Percentiles rank a stretch among this genome's conserved stretches.
phyloP scores from a whole-genome alignment of 2,113 vertebrate species.

The Rhynchomys soricoides region DNA sequence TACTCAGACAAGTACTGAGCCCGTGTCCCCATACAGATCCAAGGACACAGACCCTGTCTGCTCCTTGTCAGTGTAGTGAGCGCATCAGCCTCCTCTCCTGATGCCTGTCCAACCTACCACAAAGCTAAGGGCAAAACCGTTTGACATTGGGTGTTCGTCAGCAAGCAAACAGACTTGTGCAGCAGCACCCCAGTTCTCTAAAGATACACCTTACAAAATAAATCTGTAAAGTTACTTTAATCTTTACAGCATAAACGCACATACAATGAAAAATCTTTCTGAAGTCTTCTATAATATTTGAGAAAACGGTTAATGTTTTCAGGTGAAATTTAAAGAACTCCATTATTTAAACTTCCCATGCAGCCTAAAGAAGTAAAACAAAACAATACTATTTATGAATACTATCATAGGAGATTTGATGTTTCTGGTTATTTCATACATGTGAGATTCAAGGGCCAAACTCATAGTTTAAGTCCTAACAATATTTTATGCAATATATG shows the following conservation, averaged over 20 bases:
- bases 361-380: not conserved
- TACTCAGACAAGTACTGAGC: not conserved
- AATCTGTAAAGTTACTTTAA: constrained; percentile 24
- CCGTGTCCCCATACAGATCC: not conserved
- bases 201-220: not conserved
- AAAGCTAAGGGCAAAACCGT: not conserved
- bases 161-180: not conserved
- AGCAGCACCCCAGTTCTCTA: not conserved
- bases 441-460: not conserved
- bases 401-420: not conserved
- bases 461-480: not conserved
- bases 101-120: not conserved
- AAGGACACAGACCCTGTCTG: not conserved
- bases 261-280: not conserved
- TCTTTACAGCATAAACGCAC: not conserved
- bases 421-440: not conserved
- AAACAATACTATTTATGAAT: not conserved
- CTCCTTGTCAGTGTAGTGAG: not conserved
- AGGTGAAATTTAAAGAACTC: not conserved
- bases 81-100: not conserved
- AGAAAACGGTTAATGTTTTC: not conserved
- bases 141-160: not conserved
- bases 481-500: not conserved
- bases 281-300: not conserved
- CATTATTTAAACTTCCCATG: constrained; percentile 5